Base-by-base conservation (phyloP, 2,113 vertebrate genomes). In the Eurypyga helias region DNA sequence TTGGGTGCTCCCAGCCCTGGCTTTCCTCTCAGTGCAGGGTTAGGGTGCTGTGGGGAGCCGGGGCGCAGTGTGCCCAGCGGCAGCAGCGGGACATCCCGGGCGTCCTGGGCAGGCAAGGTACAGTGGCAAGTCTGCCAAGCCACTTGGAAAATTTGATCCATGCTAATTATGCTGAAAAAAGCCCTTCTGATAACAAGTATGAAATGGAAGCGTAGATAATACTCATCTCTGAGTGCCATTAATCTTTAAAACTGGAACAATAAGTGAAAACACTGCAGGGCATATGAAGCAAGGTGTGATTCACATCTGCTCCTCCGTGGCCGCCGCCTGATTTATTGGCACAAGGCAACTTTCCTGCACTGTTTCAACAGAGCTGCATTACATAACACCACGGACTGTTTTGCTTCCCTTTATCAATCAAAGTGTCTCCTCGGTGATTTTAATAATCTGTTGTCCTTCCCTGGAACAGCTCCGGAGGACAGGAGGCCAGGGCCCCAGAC, bases 251-350 rank as follows among this genome's bases (percentile, higher is more conserved):
- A 88, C 92, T 96, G 93, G 95, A 96, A 94, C 92, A 96, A 94
- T 95, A 93, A 94, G 82, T 83, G 96, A 93, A 94, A 93, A 87
- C 92, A 91, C 96, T 87, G 87, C 93, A 77, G 96, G 96, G 96
- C 96, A 83, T 97, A 86, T 97, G 96, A 97, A 97, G 96, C 96
- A 97, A 97, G 96, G 96, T 96, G 96, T 96, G 96, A 96, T 93
- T 96, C 96, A 97, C 96, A 95, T 96, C 96, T 96, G 96, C 92
- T 96, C 36, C 82, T 90, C 93, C 16, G 1, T 43, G 81, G 94
- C 93, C 5, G 12, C 90, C 16, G 58, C 87, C 96, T 97, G 93
- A 95, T 94, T 96, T 96, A 90, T 96, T 95, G 96, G 96, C 87
- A 83, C 79, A 33, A 83, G 54, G 85, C 78, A 95, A 94, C 95